Percentiles rank a stretch among this genome's conserved stretches.
These are phyloP conservation scores for Trimorus sp. DNA, from an alignment of 2,888 invertebrate genomes.

Conservation along the genomic window DNA sequence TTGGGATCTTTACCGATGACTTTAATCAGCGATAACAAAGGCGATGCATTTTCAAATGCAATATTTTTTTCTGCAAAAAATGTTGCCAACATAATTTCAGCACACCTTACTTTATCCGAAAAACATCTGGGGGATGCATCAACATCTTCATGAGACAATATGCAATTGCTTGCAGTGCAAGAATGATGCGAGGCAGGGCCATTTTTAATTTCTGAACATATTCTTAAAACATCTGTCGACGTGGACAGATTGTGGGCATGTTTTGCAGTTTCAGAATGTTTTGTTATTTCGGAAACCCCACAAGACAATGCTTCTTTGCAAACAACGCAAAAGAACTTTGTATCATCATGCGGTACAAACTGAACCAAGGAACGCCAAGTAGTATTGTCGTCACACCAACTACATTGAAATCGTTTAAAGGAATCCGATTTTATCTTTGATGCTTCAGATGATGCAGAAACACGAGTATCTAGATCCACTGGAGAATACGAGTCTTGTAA, in stretches of 20 bases:
- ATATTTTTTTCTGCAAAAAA: conserved; percentile 56
- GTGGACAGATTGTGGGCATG: not conserved
- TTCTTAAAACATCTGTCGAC: not conserved
- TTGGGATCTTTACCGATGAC: conserved; percentile 33
- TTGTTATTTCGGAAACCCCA: conserved; percentile 9
- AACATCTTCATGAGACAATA: too few species aligned
- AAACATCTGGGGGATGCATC: not conserved
- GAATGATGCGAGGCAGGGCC: not conserved
- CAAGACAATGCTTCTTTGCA: not conserved
- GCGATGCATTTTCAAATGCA: conserved; percentile 21
- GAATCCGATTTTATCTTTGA: too few species aligned
- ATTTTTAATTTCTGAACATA: not conserved
- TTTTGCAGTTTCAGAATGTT: conserved; percentile 7
- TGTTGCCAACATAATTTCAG: conserved; percentile 41
- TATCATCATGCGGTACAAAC: conserved; percentile 1
- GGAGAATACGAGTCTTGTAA: not conserved
- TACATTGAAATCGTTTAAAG: too few species aligned
- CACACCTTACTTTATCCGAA: not conserved
- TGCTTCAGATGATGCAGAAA: not conserved
- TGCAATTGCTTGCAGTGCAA: too few species aligned
- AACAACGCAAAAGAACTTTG: conserved; percentile 11
- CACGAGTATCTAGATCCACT: not conserved
- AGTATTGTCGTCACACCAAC: conserved; percentile 31
- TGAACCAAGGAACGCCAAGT: conserved; percentile 15
- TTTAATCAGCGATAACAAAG: conserved; percentile 46